Conservation (phyloP, 2,797 vertebrate genomes). For the Malacoraja senta region DNA sequence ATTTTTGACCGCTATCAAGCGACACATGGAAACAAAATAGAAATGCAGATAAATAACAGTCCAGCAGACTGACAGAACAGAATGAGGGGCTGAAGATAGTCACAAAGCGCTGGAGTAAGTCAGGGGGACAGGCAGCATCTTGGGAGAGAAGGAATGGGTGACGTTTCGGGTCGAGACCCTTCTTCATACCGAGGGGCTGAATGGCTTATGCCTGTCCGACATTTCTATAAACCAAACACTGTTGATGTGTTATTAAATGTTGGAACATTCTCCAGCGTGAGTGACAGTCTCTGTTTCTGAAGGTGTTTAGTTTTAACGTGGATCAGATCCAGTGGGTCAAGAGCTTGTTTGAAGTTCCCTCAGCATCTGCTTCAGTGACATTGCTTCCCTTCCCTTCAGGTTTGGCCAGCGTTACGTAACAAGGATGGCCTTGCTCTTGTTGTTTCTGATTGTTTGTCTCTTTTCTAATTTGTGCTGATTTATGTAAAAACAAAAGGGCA, state of each 20-base stretch:
- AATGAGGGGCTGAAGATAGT: too few relatives aligned
- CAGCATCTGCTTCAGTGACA: background rate
- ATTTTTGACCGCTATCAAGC: too few relatives aligned
- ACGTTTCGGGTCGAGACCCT: too few relatives aligned
- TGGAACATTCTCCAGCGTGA: background rate
- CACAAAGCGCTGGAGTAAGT: too few relatives aligned
- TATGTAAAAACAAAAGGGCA: constrained; percentile 3
- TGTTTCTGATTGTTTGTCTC: background rate
- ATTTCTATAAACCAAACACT: too few relatives aligned
- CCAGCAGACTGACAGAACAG: too few relatives aligned
- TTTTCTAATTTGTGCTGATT: constrained; percentile 13
- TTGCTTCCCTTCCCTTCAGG: background rate
- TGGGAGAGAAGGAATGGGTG: too few relatives aligned
- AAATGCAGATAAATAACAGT: too few relatives aligned
- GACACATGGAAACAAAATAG: too few relatives aligned
- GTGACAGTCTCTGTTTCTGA: background rate
- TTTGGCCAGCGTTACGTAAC: background rate
- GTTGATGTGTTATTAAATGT: background rate
- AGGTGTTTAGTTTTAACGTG: background rate
- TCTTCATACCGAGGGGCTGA: too few relatives aligned
- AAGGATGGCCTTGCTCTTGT: constrained; percentile 25
- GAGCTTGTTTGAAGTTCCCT: background rate
- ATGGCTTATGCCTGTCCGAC: too few relatives aligned
- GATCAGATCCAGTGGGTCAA: background rate
- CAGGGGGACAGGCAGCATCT: too few relatives aligned